Percentiles rank a stretch among this genome's conserved stretches.
phyloP scores from a whole-genome alignment of 2,113 vertebrate species.

The Rhabdornis inornatus region DNA sequence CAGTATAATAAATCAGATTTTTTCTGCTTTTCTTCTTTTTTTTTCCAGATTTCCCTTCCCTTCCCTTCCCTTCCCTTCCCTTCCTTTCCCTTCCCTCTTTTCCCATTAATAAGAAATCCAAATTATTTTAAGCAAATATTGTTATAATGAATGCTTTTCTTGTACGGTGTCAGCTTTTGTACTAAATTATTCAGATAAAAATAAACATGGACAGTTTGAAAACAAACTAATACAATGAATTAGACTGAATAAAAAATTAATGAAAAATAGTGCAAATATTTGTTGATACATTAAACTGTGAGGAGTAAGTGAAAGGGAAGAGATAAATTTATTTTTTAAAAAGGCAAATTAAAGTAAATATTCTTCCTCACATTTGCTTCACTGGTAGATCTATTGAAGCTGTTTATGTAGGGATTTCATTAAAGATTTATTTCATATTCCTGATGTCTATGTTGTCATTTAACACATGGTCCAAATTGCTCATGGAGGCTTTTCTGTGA shows the following conservation, averaged over 20 bases:
- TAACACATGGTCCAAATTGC: neutral
- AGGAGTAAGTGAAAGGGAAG: neutral
- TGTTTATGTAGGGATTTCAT: neutral
- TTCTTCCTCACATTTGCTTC: neutral
- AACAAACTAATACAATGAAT: neutral
- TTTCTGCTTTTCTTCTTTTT: neutral
- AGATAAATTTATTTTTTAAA: neutral
- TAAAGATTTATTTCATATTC: neutral
- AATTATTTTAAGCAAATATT: constrained; percentile 4
- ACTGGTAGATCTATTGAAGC: neutral
- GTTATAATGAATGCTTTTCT: neutral
- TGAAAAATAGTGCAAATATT: constrained; percentile 10
- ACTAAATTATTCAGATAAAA: constrained; percentile 28
- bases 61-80: neutral
- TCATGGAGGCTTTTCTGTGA: neutral
- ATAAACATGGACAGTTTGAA: neutral
- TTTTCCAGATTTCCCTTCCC: neutral
- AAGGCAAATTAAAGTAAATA: neutral
- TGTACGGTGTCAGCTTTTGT: neutral
- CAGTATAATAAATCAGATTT: neutral
- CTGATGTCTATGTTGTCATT: neutral
- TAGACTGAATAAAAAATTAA: neutral
- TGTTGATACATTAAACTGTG: neutral
- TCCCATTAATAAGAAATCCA: neutral
- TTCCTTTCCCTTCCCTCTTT: no score